These are phyloP conservation scores for Homarus americanus DNA, from an alignment of 1,140 invertebrate genomes.

Conservation along the genomic window DNA sequence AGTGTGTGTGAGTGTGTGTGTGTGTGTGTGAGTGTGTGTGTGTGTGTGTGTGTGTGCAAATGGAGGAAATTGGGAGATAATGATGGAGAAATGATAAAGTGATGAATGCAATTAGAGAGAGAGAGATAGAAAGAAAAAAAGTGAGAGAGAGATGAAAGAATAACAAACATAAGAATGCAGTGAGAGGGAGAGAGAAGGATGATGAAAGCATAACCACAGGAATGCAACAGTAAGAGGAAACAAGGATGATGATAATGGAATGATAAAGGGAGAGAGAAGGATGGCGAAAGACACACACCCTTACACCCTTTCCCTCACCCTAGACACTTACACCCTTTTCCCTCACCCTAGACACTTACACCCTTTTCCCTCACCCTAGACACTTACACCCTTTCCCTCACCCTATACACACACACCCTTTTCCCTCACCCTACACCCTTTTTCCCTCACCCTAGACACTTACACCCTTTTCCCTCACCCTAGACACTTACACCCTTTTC, in stretches of 20 bases:
- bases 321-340: too few species aligned
- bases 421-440: too few species aligned
- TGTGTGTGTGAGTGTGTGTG: slow-evolving; percentile 9
- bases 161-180: not conserved
- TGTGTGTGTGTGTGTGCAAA: not conserved
- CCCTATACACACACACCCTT: too few species aligned
- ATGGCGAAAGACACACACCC: too few species aligned
- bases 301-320: too few species aligned
- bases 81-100: slow-evolving; percentile 6
- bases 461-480: too few species aligned
- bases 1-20: slow-evolving; percentile 37
- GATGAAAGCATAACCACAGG: not conserved
- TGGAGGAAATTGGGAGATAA: not conserved
- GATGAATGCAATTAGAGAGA: slow-evolving; percentile 26
- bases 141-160: not conserved
- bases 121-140: slow-evolving; percentile 20
- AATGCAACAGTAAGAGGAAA: not conserved
- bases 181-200: not conserved
- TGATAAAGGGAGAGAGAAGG: not conserved
- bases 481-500: too few species aligned
- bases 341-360: too few species aligned
- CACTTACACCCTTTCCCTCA: too few species aligned
- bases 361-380: too few species aligned
- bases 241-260: not conserved
- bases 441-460: too few species aligned